Conservation (phyloP, 2,888 invertebrate genomes). For the Pachliopta kotzebuea region DNA sequence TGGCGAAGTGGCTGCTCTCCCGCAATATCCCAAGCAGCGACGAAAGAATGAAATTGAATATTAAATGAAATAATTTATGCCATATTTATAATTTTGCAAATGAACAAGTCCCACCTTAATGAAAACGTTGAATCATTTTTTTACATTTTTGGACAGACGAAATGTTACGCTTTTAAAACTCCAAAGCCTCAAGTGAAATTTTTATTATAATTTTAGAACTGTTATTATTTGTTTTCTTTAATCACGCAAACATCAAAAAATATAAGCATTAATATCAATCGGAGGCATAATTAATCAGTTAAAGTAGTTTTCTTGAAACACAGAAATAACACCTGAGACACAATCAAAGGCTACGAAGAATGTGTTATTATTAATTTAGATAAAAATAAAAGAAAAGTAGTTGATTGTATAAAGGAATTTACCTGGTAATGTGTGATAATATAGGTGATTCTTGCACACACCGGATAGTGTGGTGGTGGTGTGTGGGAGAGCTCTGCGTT, state of each 20-base stretch:
- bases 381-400: too few species aligned
- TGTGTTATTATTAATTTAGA: too few species aligned
- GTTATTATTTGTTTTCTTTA: too few species aligned
- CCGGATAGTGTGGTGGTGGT: background rate
- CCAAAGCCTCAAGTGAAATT: background rate
- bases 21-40: constrained; percentile 61
- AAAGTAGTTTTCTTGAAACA: too few species aligned
- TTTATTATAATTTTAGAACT: background rate
- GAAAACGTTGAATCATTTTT: constrained; percentile 66
- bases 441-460: background rate
- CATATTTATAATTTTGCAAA: constrained; percentile 81
- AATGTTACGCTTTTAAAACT: constrained; percentile 28
- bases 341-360: too few species aligned
- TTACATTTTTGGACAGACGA: constrained; percentile 27
- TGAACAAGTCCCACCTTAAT: constrained; percentile 78
- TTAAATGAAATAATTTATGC: constrained; percentile 82
- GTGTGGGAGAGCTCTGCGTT: background rate
- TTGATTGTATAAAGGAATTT: too few species aligned
- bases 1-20: constrained; percentile 63
- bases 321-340: too few species aligned
- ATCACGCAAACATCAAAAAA: too few species aligned
- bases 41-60: constrained; percentile 80
- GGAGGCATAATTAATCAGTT: too few species aligned
- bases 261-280: too few species aligned
- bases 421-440: background rate